A percentile compares a stretch with the other conserved stretches of the same genome.
phyloP scores from a whole-genome alignment of 1,140 invertebrate species.

The Glossosoma conforme region DNA sequence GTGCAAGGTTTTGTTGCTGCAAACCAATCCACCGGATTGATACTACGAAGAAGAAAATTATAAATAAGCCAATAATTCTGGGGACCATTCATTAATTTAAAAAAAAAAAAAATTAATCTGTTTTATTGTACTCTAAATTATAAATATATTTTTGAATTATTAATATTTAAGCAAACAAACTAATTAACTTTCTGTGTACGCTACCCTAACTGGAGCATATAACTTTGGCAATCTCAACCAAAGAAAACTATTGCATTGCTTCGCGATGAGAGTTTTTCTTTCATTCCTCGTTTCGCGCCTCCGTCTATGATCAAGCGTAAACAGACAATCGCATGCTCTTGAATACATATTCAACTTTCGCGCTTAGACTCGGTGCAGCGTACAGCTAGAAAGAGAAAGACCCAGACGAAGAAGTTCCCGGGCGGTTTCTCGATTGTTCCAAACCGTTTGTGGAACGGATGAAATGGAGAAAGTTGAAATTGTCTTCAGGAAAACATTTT shows the following conservation, averaged over 20 bases:
- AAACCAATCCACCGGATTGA: no score
- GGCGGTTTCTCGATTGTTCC: constrained; percentile 13
- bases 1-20: no score
- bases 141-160: no score
- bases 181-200: no score
- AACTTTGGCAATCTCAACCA: background rate
- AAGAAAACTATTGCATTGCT: background rate
- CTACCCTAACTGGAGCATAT: no score
- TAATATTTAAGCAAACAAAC: no score
- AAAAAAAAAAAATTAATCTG: no score
- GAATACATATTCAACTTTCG: constrained; percentile 7
- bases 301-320: constrained; percentile 5
- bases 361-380: background rate
- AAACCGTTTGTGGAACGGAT: constrained; percentile 21
- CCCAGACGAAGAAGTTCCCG: constrained; percentile 2
- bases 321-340: constrained; percentile 9
- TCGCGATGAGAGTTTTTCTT: background rate
- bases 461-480: constrained; percentile 24
- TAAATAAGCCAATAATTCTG: no score
- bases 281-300: background rate
- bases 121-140: no score
- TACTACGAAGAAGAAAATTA: no score
- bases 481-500: constrained; percentile 24
- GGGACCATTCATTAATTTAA: no score
- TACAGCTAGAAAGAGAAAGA: background rate